Base-by-base conservation (phyloP, 2,888 invertebrate genomes). In the Myopa testacea region DNA sequence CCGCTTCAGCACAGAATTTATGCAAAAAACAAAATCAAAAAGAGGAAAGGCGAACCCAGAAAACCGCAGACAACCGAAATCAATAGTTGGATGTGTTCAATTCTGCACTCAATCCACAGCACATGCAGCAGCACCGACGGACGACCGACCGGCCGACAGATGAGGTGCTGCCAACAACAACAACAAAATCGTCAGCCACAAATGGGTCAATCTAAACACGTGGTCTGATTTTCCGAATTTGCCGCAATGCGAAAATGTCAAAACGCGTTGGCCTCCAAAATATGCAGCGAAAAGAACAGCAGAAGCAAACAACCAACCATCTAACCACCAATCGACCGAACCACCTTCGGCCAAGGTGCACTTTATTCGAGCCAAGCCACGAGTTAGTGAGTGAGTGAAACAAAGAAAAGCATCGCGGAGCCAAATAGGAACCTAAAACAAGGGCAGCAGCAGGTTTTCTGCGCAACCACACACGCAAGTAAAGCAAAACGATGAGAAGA, bases 191-290 rank as follows among this genome's bases (percentile, higher is more conserved):
- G 16, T 40, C 40, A 63, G 26, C 38, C 58, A 75, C 70, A 78
- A 76, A 69, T 75, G 45, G 82, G 80, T 78, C 84, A 84, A 85
- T 82, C 45, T 45, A 10, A 45, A 45, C 86, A 85, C 86, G 85
- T 85, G 85, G 81, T 75, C 55, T 10, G 14, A 19, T 40, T 74
- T 77, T 50, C 68, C 71, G 73, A 82, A 82, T 84, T 82, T 82
- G 84, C 86, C 85, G 86, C 86, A 86, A 81, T 86, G 86, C 86
- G 86, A 84, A 86, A 82, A 81, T 80, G 81, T 76, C 75, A 71
- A 78, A 80, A 78, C 63, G 60, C 74, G 63, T 14, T 19, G 52
- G 38, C 40, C 26, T 1, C 26, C 45, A 52, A 69, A 50, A 19
- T 62, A 10, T 34, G 45, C 50, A 50, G 19, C n/a, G 26, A 55